Conservation (phyloP, 1,140 invertebrate species). For the Helicorthomorpha holstii region DNA sequence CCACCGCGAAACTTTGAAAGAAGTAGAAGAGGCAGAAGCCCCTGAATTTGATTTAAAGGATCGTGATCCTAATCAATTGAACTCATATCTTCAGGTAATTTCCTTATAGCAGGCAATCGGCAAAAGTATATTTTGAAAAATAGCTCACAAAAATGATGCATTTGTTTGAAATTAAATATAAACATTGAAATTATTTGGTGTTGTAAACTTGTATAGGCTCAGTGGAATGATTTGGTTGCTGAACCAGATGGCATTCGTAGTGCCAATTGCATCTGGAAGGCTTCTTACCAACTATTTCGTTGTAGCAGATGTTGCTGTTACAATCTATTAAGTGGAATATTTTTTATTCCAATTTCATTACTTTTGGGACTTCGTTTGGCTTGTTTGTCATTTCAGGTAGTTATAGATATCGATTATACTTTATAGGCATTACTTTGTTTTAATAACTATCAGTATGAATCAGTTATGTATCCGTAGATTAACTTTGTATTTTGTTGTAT, state of each 20-base stretch:
- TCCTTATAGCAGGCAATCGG: neutral
- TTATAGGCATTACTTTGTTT: neutral
- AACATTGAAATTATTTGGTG: neutral
- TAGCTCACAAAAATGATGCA: neutral
- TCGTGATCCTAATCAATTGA: slow-evolving; percentile 46
- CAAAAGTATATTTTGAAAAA: neutral
- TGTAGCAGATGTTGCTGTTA: slow-evolving; percentile 50
- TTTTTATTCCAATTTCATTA: slow-evolving; percentile 46
- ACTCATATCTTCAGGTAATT: slow-evolving; percentile 46
- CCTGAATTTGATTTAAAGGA: slow-evolving; percentile 37
- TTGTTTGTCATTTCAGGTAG: slow-evolving; percentile 51
- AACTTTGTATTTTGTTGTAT: neutral
- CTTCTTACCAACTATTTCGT: slow-evolving; percentile 48
- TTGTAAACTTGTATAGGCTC: slow-evolving; percentile 30
- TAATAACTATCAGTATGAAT: neutral
- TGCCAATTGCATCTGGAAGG: slow-evolving; percentile 53
- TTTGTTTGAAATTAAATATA: neutral
- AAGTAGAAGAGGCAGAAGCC: neutral
- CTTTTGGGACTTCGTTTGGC: slow-evolving; percentile 52
- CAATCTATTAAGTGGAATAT: slow-evolving; percentile 42
- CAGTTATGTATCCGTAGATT: neutral
- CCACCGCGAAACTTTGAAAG: too few species aligned
- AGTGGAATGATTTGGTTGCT: slow-evolving; percentile 58
- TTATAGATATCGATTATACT: slow-evolving; percentile 11
- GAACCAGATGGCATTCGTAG: slow-evolving; percentile 54